Conservation (phyloP, 1,140 invertebrate species). For the Charaxes varanes region DNA sequence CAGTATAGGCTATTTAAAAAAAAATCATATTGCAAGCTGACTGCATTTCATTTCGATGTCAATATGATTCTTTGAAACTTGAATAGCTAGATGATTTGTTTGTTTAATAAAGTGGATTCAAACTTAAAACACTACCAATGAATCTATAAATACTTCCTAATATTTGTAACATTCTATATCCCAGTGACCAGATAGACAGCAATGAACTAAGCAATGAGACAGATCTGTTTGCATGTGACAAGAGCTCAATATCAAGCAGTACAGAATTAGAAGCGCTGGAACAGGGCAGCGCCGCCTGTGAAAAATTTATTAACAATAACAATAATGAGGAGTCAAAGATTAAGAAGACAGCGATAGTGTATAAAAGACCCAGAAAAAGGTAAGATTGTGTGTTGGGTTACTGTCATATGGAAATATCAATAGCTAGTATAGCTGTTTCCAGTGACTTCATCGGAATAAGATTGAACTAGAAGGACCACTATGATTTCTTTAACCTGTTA, state of each 20-base stretch:
- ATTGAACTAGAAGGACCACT: too few relatives aligned
- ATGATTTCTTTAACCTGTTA: too few relatives aligned
- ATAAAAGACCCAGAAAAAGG: constrained; percentile 49
- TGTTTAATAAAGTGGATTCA: too few relatives aligned
- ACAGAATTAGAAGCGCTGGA: constrained; percentile 35
- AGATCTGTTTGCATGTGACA: constrained; percentile 63
- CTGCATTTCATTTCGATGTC: too few relatives aligned
- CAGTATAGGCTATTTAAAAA: too few relatives aligned
- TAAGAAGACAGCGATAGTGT: constrained; percentile 31
- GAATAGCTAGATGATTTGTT: too few relatives aligned
- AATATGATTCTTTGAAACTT: too few relatives aligned
- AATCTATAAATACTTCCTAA: background rate
- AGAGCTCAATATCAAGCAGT: constrained; percentile 50
- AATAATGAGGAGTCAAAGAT: constrained; percentile 52
- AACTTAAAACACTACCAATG: too few relatives aligned
- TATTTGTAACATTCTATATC: constrained; percentile 14
- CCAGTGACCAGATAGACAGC: constrained; percentile 57
- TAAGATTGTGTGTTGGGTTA: constrained; percentile 9
- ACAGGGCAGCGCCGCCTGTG: constrained; percentile 26
- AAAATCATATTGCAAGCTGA: too few relatives aligned
- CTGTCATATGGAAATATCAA: too few relatives aligned
- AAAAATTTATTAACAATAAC: constrained; percentile 58
- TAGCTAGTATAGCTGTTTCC: too few relatives aligned
- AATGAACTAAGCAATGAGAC: constrained; percentile 64
- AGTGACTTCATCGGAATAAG: too few relatives aligned